A percentile compares a stretch with the other conserved stretches of the same genome.
These are phyloP conservation scores for Eustalomyia histrio DNA, from an alignment of 2,888 invertebrate genomes.

Conservation along the genomic window DNA sequence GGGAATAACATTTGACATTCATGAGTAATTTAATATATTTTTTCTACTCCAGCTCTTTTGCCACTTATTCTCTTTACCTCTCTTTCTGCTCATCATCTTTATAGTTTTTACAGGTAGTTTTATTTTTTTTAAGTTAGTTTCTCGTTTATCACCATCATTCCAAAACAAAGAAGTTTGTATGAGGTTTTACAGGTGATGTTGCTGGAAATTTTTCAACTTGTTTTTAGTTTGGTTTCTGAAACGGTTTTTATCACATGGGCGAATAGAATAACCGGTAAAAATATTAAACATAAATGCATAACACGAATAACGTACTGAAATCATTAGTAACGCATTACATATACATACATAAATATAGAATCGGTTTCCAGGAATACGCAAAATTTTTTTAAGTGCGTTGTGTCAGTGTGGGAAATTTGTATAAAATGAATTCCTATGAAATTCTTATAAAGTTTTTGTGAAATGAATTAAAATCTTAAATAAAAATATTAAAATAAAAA, in stretches of 20 bases:
- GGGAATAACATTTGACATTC: background rate
- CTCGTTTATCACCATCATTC: background rate
- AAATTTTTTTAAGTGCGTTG: conserved; percentile 11
- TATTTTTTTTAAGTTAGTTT: background rate
- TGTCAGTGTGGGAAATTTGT: conserved; percentile 24
- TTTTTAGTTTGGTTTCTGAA: conserved; percentile 63
- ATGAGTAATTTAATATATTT: too few species aligned
- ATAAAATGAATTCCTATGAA: conserved; percentile 27
- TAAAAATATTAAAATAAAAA: background rate
- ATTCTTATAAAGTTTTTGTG: background rate
- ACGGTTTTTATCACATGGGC: conserved; percentile 51
- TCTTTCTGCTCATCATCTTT: background rate
- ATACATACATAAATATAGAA: conserved; percentile 19
- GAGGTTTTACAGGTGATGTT: conserved; percentile 60
- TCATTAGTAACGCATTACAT: background rate
- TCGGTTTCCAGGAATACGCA: conserved; percentile 57
- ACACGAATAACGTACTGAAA: conserved; percentile 16
- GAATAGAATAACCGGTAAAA: conserved; percentile 41
- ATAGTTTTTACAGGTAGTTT: background rate
- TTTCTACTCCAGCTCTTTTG: background rate
- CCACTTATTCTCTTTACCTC: background rate
- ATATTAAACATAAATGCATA: background rate
- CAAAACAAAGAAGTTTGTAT: background rate
- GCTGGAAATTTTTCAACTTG: conserved; percentile 55
- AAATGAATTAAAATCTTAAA: conserved; percentile 1